phyloP scores from a whole-genome alignment of 2,888 invertebrate genomes.

The Sphinx pinastri region DNA sequence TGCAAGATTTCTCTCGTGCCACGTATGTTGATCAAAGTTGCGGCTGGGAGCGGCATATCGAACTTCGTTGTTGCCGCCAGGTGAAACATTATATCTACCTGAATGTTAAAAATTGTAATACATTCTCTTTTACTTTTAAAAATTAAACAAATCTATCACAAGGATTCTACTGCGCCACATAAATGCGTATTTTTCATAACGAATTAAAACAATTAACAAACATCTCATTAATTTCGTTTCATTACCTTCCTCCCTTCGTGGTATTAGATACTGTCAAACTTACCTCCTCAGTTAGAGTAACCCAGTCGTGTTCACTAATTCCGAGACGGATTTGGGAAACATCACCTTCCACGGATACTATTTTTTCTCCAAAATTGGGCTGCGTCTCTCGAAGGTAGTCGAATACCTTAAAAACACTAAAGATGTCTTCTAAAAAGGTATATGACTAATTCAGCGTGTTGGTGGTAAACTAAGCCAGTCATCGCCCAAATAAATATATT shows the following conservation, averaged over 20 bases:
- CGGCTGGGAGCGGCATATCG: constrained; percentile 91
- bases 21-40: constrained; percentile 92
- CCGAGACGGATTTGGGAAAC: constrained; percentile 37
- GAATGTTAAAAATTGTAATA: background rate
- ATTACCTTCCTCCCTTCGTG: too few relatives aligned
- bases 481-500: too few relatives aligned
- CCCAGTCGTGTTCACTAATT: constrained; percentile 36
- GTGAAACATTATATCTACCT: constrained; percentile 58
- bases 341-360: constrained; percentile 38
- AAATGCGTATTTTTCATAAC: too few relatives aligned
- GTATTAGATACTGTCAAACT: too few relatives aligned
- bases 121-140: too few relatives aligned
- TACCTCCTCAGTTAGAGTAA: constrained; percentile 38
- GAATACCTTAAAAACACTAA: constrained; percentile 32
- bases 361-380: constrained; percentile 31
- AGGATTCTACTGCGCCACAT: background rate
- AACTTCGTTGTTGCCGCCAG: constrained; percentile 85
- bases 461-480: too few relatives aligned
- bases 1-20: constrained; percentile 92
- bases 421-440: background rate
- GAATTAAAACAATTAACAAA: too few relatives aligned
- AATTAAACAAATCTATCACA: background rate
- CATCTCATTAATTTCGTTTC: too few relatives aligned
- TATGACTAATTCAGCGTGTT: background rate
- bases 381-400: constrained; percentile 30